phyloP scores from a whole-genome alignment of 2,113 vertebrate genomes.

The Melozone crissalis region DNA sequence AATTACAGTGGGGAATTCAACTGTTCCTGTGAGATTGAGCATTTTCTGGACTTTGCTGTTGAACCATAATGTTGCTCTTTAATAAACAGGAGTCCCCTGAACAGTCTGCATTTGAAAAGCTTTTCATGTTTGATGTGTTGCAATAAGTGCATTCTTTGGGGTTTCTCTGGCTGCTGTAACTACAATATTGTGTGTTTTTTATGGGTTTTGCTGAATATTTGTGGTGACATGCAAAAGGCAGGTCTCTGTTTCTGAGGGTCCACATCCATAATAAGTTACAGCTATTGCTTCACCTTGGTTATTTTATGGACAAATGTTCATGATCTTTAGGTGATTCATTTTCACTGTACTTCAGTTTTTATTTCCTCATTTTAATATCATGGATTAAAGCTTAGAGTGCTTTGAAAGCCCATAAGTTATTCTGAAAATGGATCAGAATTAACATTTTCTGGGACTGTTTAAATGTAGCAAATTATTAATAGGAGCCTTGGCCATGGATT shows the following conservation, averaged over 20 bases:
- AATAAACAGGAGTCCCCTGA: neutral
- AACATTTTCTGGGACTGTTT: neutral
- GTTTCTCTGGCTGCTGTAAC: neutral
- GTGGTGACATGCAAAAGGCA: neutral
- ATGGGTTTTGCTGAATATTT: neutral
- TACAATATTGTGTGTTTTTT: neutral
- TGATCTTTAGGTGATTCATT: slow-evolving; percentile 24
- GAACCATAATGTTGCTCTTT: neutral
- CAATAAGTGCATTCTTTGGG: neutral
- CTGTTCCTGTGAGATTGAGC: neutral
- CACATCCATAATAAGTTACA: slow-evolving; percentile 20
- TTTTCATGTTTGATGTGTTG: slow-evolving; percentile 20
- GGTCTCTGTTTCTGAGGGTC: neutral
- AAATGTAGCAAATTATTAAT: neutral
- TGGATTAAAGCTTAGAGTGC: neutral
- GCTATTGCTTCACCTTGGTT: neutral
- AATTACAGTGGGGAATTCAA: neutral
- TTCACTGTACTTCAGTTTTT: slow-evolving; percentile 34
- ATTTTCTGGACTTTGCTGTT: neutral
- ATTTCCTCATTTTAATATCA: slow-evolving; percentile 28
- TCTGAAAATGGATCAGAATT: slow-evolving; percentile 2
- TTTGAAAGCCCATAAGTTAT: neutral
- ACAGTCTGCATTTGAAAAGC: slow-evolving; percentile 81
- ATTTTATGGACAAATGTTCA: slow-evolving; percentile 1
- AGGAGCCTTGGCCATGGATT: neutral